phyloP scores from a whole-genome alignment of 2,113 vertebrate species.

The Boulengeromyrus knoepffleri region DNA sequence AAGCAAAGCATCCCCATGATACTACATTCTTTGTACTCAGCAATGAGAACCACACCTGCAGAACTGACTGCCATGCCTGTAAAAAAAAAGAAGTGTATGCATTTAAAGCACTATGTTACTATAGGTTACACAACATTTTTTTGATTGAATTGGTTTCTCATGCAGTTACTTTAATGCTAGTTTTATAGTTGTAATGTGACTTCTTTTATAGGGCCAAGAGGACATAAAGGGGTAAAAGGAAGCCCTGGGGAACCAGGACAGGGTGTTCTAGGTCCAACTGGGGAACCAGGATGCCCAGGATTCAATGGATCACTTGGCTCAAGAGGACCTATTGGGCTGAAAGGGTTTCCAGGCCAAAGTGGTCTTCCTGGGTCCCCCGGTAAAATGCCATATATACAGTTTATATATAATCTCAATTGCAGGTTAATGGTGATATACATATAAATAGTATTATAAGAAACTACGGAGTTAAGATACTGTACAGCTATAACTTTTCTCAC shows the following conservation, averaged over 20 bases:
- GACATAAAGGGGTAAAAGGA: neutral
- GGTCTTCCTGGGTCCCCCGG: slow-evolving; percentile 7
- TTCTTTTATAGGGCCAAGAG: slow-evolving; percentile 9
- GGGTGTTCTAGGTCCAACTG: neutral
- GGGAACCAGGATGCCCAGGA: neutral
- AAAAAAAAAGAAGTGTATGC: neutral
- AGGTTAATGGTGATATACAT: neutral
- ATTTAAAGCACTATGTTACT: neutral
- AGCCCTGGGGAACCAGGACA: slow-evolving; percentile 4
- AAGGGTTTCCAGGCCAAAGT: slow-evolving; percentile 2
- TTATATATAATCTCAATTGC: no score
- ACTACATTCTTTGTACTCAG: neutral
- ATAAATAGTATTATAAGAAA: neutral
- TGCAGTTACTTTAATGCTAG: neutral
- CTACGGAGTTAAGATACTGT: neutral
- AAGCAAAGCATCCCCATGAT: neutral
- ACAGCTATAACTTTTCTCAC: neutral
- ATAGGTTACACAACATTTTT: neutral
- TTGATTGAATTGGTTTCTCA: neutral
- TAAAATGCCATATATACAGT: neutral
- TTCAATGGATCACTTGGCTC: neutral
- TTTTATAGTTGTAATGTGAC: neutral
- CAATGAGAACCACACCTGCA: neutral
- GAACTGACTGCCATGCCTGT: neutral
- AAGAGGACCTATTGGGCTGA: neutral